Conservation (phyloP, 2,888 invertebrate species). For the Hypena proboscidalis region DNA sequence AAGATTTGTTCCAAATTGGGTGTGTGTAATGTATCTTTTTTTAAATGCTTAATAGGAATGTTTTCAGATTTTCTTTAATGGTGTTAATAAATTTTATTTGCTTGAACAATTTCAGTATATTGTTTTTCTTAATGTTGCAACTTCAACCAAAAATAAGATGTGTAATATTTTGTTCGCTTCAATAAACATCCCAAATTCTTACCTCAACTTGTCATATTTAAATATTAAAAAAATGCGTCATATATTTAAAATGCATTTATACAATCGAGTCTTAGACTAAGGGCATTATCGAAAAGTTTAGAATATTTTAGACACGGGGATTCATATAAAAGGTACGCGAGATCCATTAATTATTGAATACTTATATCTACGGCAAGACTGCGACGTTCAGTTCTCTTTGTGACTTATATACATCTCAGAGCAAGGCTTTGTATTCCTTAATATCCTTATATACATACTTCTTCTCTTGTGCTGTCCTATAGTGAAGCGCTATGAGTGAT, state of each 20-base stretch:
- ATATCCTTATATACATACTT: conserved; percentile 23
- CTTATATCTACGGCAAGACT: conserved; percentile 46
- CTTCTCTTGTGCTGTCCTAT: conserved; percentile 1
- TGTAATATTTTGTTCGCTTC: too few species aligned
- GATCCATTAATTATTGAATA: conserved; percentile 44
- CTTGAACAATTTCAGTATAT: too few species aligned
- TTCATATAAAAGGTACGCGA: conserved; percentile 32
- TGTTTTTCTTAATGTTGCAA: too few species aligned
- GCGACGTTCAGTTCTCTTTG: conserved; percentile 8
- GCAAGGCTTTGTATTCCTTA: neutral
- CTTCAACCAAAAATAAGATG: too few species aligned
- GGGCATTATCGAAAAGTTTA: conserved; percentile 1
- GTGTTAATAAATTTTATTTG: too few species aligned
- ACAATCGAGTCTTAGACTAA: conserved; percentile 3
- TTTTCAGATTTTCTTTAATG: too few species aligned
- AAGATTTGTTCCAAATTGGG: too few species aligned
- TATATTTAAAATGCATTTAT: neutral
- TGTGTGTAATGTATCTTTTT: too few species aligned
- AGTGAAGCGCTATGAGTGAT: neutral
- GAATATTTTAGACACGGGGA: conserved; percentile 34
- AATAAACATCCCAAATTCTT: too few species aligned
- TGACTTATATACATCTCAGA: neutral
- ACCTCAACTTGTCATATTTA: too few species aligned
- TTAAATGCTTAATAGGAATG: too few species aligned
- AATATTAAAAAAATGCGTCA: conserved; percentile 26